Evolutionary conservation across 2,113 vertebrate genomes (phyloP), one percentile per base, ranked within the genome.

Genomic region (Clinocottus analis): DNA sequence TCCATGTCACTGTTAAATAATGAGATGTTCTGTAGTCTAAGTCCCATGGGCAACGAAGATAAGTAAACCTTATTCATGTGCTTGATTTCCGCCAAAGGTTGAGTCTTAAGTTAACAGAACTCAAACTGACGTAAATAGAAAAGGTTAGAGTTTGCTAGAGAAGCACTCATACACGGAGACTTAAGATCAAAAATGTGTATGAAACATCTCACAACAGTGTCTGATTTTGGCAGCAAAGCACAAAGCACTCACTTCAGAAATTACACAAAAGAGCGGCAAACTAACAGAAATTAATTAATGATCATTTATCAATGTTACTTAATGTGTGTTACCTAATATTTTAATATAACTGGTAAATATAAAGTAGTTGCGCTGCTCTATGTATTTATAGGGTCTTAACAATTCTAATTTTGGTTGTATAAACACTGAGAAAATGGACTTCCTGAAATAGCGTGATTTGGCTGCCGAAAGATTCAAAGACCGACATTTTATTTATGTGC

Each of bases 1-100:
- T 72, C 69, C 37, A 67, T 88, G 86, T 88, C 80, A 86, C 85
- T 60, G 55, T 72, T 74, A 83, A 80, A 86, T 89, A 90, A 90
- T 83, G 79, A 88, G 77, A 77, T 14, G 77, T 84, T 85, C 61
- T 72, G 72, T 76, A 71, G 82, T 72, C 19, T 51, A 69, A 72
- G 47, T 62, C 49, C 41, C 25, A 47, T 49, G 72, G 61, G 59
- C 37, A 82, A 80, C 74, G 79, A 69, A 87, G 71, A 76, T 82
- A 64, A 81, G 47, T 79, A 58, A 64, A 31, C 75, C 35, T 23
- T 41, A 35, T 80, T 77, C 83, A 66, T 64, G 43, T 51, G 43
- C 60, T 78, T 72, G 35, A n/a, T 73, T 80, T 65, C 39, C 49
- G 83, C 21, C 27, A 73, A 23, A 71, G 45, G 60, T 31, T 65